Percentiles rank a stretch among this genome's conserved stretches.
Conservation (phyloP, 2,113 vertebrate genomes). For the Hemiscyllium ocellatum region DNA sequence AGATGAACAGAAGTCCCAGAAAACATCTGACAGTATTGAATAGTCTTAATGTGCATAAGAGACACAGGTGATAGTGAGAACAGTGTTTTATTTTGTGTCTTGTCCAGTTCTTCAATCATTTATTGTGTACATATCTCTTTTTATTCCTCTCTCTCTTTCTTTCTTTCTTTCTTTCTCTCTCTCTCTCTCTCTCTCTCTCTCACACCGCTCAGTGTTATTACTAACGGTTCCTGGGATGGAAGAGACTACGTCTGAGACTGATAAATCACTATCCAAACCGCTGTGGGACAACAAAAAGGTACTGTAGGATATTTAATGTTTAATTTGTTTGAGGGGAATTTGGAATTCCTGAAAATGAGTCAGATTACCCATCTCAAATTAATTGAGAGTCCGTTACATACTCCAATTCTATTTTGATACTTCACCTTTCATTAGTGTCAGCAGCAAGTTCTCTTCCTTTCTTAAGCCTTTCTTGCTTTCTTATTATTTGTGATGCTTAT, state of each 20-base stretch:
- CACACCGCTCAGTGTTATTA: slow-evolving; percentile 68
- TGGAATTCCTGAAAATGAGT: not conserved
- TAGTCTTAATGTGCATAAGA: not conserved
- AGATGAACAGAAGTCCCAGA: not conserved
- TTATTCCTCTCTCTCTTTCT: slow-evolving; percentile 37
- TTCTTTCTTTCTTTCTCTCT: slow-evolving; percentile 38
- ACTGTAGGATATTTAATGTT: slow-evolving; percentile 37
- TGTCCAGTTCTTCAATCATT: not conserved
- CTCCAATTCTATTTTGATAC: not conserved
- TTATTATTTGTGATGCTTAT: not conserved
- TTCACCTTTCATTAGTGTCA: not conserved
- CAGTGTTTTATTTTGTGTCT: not conserved
- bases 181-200: slow-evolving; percentile 40
- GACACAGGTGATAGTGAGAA: not conserved
- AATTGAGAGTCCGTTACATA: not conserved
- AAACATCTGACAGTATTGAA: not conserved
- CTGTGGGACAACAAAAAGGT: slow-evolving; percentile 88
- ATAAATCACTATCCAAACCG: slow-evolving; percentile 71
- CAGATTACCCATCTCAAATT: not conserved
- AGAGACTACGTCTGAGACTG: slow-evolving; percentile 63
- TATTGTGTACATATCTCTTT: not conserved
- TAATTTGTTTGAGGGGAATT: not conserved
- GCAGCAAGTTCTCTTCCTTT: not conserved
- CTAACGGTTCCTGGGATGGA: slow-evolving; percentile 87
- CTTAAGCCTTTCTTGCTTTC: not conserved